Evolutionary conservation across 2,888 invertebrate genomes (phyloP), one percentile per base, ranked within the genome.

Genomic region (Perizoma affinitatum): DNA sequence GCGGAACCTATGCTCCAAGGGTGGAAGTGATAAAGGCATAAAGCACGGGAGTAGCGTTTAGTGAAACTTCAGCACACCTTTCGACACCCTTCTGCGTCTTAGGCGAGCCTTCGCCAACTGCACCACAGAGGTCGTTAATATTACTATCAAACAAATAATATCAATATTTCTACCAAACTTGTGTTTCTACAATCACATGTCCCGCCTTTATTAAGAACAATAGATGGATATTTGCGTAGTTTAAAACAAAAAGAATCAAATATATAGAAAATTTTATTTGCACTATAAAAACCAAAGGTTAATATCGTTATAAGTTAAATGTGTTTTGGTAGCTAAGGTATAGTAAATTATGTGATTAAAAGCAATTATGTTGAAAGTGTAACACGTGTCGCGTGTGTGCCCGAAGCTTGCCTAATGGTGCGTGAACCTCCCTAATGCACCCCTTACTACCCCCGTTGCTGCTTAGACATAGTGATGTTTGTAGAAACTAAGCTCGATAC

Each of bases 361-460:
- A 84, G 84, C 86, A 89, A 89, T 90, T 90, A 90, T 78, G 86
- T 86, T 86, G 85, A 87, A 86, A 87, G 87, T 87, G 86, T 88
- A 88, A 86, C 88, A 88, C 84, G 84, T 89, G 89, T 86, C 69
- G 86, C 87, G 88, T 82, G 84, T 80, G 82, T 5, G 77, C 66
- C 66, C 78, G 75, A 80, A 82, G 80, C 75, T 78, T 79, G 84
- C 73, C 88, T 91, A 91, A 91, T 91, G 90, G 89, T 84, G 89
- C 89, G 90, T 88, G 84, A 78, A 75, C 71, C 76, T 73, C 77
- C 78, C 60, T 58, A 59, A 5, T 54, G 52, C 62, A 58, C 58
- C 76, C 73, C 72, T 62, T 57, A 70, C 73, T 63, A 70, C 84
- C 85, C 86, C 80, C 82, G 79, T 80, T 76, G 78, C 77, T 78